Evolutionary conservation across 1,140 invertebrate species (phyloP).

Genomic region (Onthophagus taurus): DNA sequence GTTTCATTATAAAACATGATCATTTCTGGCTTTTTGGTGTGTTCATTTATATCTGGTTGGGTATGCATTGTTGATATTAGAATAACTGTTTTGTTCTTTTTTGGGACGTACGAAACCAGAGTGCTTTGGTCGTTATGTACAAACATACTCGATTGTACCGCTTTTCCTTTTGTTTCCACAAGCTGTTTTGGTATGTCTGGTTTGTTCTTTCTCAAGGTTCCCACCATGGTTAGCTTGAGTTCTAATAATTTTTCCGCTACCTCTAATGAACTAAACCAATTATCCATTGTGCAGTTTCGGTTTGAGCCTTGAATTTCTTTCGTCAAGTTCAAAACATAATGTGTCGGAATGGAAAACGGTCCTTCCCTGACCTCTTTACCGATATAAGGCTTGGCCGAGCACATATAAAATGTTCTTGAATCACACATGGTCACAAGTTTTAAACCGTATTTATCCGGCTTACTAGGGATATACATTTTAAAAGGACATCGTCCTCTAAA

Average conservation of each 20-base stretch:
- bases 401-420: conserved; percentile 12
- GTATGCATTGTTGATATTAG: conserved; percentile 31
- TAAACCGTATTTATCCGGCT: conserved; percentile 38
- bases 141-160: background rate
- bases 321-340: conserved; percentile 5
- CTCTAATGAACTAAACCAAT: conserved; percentile 7
- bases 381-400: too few species aligned
- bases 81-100: conserved; percentile 7
- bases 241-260: conserved; percentile 4
- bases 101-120: conserved; percentile 6
- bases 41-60: conserved; percentile 18
- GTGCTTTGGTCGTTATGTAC: background rate
- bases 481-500: conserved; percentile 28
- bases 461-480: conserved; percentile 33
- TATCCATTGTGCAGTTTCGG: conserved; percentile 8
- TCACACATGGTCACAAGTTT: conserved; percentile 22
- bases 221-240: conserved; percentile 2
- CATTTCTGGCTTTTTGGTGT: conserved; percentile 33
- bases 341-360: conserved; percentile 4
- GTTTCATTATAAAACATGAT: conserved; percentile 37
- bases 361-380: background rate
- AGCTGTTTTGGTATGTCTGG: conserved; percentile 1
- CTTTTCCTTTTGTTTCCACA: conserved; percentile 4
- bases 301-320: conserved; percentile 6
- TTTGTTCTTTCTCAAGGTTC: conserved; percentile 6